These are phyloP conservation scores for Falcunculus frontatus DNA, from an alignment of 2,113 vertebrate genomes.

Conservation along the genomic window DNA sequence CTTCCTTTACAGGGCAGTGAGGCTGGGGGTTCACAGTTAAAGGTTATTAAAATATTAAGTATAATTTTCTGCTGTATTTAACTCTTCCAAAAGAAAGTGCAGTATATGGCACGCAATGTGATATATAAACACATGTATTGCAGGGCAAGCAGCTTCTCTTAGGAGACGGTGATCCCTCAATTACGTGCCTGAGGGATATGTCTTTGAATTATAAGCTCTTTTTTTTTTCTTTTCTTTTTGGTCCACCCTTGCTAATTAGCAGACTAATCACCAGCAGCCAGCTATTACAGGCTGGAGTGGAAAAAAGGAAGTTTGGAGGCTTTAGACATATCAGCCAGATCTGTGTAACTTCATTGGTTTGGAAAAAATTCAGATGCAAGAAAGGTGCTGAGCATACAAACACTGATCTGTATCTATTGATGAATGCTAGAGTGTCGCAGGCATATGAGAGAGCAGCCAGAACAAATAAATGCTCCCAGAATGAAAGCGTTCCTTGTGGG, in stretches of 20 bases:
- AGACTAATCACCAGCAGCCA: background rate
- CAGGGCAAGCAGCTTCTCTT: background rate
- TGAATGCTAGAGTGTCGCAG: background rate
- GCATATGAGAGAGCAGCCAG: background rate
- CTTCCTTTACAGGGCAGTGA: background rate
- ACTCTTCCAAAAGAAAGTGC: background rate
- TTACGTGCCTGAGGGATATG: background rate
- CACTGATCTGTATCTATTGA: background rate
- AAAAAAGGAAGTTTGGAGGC: background rate
- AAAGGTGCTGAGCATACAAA: constrained; percentile 25
- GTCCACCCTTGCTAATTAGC: constrained; percentile 37
- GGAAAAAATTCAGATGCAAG: constrained; percentile 1
- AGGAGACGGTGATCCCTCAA: constrained; percentile 24
- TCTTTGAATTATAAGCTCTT: background rate
- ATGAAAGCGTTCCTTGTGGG: background rate
- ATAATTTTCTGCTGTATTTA: constrained; percentile 40
- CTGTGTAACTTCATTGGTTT: background rate
- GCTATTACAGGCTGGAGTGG: background rate
- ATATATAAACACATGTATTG: background rate
- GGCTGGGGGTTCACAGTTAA: background rate
- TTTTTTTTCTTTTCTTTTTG: background rate
- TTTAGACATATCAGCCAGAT: background rate
- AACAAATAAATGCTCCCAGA: constrained; percentile 18
- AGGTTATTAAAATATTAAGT: constrained; percentile 52
- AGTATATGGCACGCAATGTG: background rate